Base-by-base conservation (phyloP, 2,888 invertebrate species). In the Pristionchus japonicus region DNA sequence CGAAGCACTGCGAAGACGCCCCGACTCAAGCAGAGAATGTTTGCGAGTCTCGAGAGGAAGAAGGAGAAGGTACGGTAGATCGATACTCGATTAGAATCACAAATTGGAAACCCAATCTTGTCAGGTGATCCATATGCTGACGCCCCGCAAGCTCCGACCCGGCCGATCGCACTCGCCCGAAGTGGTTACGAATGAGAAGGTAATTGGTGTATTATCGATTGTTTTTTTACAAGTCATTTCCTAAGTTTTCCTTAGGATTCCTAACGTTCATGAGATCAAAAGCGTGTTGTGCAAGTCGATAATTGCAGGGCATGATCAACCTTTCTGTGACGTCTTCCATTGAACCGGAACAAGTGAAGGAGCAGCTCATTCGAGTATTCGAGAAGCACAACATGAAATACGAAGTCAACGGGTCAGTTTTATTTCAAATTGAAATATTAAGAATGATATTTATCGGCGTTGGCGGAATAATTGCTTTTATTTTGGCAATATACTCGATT, bases 1-100 rank as follows among this genome's bases (percentile, higher is more conserved):
- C 88, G 92, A 86, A 90, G 89, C 57, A 88, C 91, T 3, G 90
- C 90, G 15, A 92, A 93, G 89, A 92, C 93, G 23, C 91, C 92
- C 13, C 88, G 92, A 70, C 89, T 94, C 34, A 89, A 91, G n/a
- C 77, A 77, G 77, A 31, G 87, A 52, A 87, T 97, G 88, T 96
- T 96, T 94, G 96, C 96, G 64, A 96, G 96, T 92, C 95, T 97
- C 88, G 97, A 97, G 94, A 95, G 96, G 89, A 96, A 96, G 57
- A 95, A 96, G 89, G 96, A 96, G 92, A 95, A 95, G 89, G 86
- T 86, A 40, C 23, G 84, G 7, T 0, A 37, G n/a, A 40, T 11
- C 34, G 31, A 27, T 31, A 34, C 37, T 34, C 11, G 3, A 6
- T 23, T 3, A 34, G 1, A 70, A 74, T 40, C 40, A 4, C 11